Percentiles rank a stretch among this genome's conserved stretches.
phyloP scores from a whole-genome alignment of 2,113 vertebrate genomes.

The Athene noctua region DNA sequence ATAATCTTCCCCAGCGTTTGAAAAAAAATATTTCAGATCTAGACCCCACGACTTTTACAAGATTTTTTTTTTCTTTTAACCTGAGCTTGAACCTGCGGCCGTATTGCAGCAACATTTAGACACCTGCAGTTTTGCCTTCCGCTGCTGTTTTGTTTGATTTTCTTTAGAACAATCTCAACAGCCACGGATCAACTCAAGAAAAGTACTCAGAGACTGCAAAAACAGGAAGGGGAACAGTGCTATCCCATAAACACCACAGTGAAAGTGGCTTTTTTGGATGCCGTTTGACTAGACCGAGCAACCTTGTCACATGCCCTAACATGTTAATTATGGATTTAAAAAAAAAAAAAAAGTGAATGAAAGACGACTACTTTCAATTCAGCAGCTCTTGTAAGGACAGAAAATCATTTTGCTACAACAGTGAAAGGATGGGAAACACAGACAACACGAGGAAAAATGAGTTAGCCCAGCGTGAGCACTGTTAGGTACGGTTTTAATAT shows the following conservation, averaged over 20 bases:
- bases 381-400: not conserved
- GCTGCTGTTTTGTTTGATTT: not conserved
- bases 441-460: accelerated
- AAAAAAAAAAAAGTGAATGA: not conserved
- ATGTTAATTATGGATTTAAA: not conserved
- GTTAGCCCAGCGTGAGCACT: accelerated
- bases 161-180: not conserved
- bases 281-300: not conserved
- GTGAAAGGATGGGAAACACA: not conserved
- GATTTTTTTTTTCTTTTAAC: not conserved
- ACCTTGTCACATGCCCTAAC: not conserved
- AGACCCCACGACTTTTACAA: not conserved
- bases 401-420: not conserved
- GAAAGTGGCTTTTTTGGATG: not conserved
- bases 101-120: not conserved
- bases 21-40: not conserved
- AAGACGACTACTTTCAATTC: not conserved
- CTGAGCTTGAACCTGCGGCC: not conserved
- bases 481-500: accelerated
- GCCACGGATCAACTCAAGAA: not conserved
- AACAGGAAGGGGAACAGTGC: not conserved
- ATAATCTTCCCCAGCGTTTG: no score
- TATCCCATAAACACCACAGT: accelerated
- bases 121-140: not conserved
- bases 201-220: not conserved